Conservation (phyloP, 2,797 vertebrate species). For the Syngnathus acus region DNA sequence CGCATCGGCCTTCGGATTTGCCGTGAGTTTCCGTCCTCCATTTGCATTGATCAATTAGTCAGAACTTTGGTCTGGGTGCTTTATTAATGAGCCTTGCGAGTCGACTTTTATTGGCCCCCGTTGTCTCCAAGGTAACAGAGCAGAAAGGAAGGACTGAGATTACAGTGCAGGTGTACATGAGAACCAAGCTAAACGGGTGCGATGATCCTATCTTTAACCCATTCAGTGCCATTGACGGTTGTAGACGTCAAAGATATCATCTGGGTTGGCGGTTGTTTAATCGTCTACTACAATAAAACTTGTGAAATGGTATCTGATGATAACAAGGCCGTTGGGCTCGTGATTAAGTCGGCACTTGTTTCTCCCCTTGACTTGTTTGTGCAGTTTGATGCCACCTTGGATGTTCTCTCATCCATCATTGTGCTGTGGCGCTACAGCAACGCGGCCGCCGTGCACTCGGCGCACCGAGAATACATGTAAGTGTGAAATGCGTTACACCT, state of each 20-base stretch:
- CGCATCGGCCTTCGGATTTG: constrained; percentile 96
- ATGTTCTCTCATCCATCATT: constrained; percentile 86
- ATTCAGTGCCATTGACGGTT: too few relatives aligned
- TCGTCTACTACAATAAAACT: background rate
- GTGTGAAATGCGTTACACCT: constrained; percentile 45
- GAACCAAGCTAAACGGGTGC: constrained; percentile 8
- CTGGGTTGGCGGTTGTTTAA: too few relatives aligned
- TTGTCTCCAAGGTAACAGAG: constrained; percentile 57
- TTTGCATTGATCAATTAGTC: constrained; percentile 55
- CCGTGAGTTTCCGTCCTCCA: constrained; percentile 76
- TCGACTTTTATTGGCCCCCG: constrained; percentile 39
- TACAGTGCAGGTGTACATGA: background rate
- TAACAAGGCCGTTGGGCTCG: too few relatives aligned
- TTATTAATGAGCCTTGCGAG: constrained; percentile 39
- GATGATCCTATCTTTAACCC: background rate
- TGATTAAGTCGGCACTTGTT: background rate
- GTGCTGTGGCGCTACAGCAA: constrained; percentile 95
- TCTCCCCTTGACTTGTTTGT: background rate
- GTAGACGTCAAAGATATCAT: too few relatives aligned
- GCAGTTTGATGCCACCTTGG: constrained; percentile 87
- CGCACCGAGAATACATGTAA: constrained; percentile 90
- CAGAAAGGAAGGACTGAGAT: constrained; percentile 15
- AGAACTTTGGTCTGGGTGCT: constrained; percentile 37
- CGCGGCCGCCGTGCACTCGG: constrained; percentile 87
- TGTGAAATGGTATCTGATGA: background rate